Percentiles rank a stretch among this genome's conserved stretches.
phyloP scores from a whole-genome alignment of 1,140 invertebrate genomes.

The Brachionus manjavacas region DNA sequence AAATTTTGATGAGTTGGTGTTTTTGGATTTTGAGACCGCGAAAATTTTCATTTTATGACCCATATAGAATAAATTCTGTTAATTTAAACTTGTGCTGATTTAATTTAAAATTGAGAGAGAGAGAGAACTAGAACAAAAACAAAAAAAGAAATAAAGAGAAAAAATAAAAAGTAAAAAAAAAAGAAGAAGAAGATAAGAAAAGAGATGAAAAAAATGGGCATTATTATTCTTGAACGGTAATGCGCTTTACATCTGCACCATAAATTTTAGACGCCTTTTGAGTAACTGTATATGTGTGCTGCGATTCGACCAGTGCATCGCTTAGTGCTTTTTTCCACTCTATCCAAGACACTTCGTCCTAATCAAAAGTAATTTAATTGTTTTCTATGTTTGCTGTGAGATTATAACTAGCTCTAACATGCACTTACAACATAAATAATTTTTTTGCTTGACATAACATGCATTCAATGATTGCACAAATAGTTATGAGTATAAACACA shows the following conservation, averaged over 20 bases:
- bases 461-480: too few relatives aligned
- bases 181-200: not conserved
- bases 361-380: not conserved
- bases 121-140: too few relatives aligned
- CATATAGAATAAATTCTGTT: too few relatives aligned
- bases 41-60: too few relatives aligned
- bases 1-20: too few relatives aligned
- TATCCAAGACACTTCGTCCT: conserved; percentile 43
- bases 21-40: too few relatives aligned
- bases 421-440: not conserved
- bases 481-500: too few relatives aligned
- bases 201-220: too few relatives aligned
- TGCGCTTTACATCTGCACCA: conserved; percentile 42
- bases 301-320: conserved; percentile 40
- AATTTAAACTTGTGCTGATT: not conserved
- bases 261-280: conserved; percentile 43
- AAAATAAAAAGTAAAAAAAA: not conserved
- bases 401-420: not conserved
- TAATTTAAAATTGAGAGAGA: not conserved
- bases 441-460: too few relatives aligned
- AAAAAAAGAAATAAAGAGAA: not conserved
- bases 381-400: too few relatives aligned
- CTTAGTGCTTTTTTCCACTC: conserved; percentile 41
- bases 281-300: conserved; percentile 39
- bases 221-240: conserved; percentile 42